Evolutionary conservation across 2,797 vertebrate species (phyloP).

Genomic region (Choloepus didactylus): DNA sequence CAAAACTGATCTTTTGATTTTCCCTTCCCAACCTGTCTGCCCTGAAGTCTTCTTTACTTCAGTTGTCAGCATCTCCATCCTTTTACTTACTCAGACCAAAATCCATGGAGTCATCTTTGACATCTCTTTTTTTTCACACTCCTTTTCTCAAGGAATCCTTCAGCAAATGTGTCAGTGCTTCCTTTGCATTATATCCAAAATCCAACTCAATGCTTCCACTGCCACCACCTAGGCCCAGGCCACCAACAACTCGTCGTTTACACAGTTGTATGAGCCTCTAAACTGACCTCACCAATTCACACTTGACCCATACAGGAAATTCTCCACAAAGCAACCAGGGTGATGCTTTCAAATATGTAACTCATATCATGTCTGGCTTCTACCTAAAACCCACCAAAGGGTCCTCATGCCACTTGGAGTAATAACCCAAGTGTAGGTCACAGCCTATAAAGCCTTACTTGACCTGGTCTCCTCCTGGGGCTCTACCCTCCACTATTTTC

Average conservation of each 20-base stretch:
- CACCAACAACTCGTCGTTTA: neutral
- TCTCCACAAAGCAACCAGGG: neutral
- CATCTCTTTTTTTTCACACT: neutral
- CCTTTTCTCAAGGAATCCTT: constrained; percentile 41
- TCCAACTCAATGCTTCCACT: neutral
- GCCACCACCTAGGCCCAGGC: neutral
- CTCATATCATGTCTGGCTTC: neutral
- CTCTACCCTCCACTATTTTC: neutral
- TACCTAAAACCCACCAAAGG: neutral
- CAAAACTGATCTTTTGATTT: neutral
- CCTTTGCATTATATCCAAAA: neutral
- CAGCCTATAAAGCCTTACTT: neutral
- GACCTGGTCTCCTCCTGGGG: neutral
- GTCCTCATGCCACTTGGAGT: neutral
- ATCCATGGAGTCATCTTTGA: constrained; percentile 20
- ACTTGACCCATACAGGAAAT: neutral
- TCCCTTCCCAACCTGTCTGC: neutral
- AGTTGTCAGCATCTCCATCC: neutral
- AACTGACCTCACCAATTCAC: neutral
- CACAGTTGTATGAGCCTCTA: neutral
- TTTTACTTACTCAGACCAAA: neutral
- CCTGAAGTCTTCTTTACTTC: neutral
- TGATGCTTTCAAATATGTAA: neutral
- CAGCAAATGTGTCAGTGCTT: neutral
- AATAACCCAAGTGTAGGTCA: neutral